phyloP scores from a whole-genome alignment of 1,140 invertebrate species.

The Centruroides vittatus region DNA sequence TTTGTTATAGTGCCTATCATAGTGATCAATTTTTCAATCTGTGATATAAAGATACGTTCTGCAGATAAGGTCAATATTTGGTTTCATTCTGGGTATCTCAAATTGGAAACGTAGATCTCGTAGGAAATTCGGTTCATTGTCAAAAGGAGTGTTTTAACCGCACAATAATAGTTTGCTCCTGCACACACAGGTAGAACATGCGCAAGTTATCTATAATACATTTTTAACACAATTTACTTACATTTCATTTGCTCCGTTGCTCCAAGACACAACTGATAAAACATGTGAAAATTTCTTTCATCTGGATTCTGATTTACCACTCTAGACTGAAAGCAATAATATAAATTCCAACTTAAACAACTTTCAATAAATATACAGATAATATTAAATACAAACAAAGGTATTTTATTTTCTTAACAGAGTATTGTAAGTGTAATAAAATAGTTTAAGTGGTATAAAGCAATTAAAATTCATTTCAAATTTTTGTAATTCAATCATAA shows the following conservation, averaged over 20 bases:
- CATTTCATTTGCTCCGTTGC: constrained; percentile 67
- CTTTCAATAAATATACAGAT: no score
- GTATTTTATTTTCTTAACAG: no score
- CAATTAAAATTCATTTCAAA: not conserved
- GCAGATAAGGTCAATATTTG: no score
- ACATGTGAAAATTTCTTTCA: constrained; percentile 92
- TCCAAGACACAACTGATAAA: constrained; percentile 84
- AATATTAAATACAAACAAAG: no score
- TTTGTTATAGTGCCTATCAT: no score
- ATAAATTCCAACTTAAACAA: no score
- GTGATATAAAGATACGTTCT: no score
- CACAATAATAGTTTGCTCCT: not conserved
- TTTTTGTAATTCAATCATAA: not conserved
- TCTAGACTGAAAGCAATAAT: constrained; percentile 42
- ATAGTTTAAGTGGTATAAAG: not conserved
- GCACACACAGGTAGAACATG: not conserved
- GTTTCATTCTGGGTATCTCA: no score
- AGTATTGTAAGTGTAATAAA: no score
- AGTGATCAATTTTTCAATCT: no score
- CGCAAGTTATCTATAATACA: no score
- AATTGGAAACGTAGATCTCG: constrained; percentile 17
- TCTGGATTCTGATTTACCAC: constrained; percentile 73
- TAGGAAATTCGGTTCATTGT: constrained; percentile 20
- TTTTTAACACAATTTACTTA: constrained; percentile 21
- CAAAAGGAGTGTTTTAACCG: not conserved